Conservation (phyloP, 2,888 invertebrate species). For the Pharmacophagus antenor region DNA sequence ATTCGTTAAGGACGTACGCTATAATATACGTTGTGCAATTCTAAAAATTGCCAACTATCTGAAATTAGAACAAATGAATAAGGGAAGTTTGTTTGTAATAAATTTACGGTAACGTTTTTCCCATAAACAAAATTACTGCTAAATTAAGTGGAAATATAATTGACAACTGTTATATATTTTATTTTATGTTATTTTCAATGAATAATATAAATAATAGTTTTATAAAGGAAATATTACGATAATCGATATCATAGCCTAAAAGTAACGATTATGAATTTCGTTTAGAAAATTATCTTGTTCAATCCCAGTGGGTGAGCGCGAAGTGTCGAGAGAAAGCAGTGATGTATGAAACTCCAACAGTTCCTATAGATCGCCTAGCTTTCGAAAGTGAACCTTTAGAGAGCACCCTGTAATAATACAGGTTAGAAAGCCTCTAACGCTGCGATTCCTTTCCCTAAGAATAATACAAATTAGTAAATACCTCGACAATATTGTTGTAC, state of each 20-base stretch:
- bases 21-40: background rate
- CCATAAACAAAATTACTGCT: too few species aligned
- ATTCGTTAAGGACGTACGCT: background rate
- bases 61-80: background rate
- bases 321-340: conserved; percentile 32
- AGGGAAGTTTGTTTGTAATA: too few species aligned
- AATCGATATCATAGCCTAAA: too few species aligned
- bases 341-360: conserved; percentile 4
- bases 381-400: conserved; percentile 28
- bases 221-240: too few species aligned
- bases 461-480: background rate
- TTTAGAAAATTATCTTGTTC: background rate
- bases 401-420: conserved; percentile 8
- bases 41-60: background rate
- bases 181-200: too few species aligned
- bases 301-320: conserved; percentile 32
- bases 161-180: too few species aligned
- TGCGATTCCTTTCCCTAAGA: conserved; percentile 1
- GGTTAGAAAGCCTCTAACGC: conserved; percentile 21
- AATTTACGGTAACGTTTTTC: too few species aligned
- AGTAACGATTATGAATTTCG: too few species aligned
- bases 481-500: background rate
- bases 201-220: too few species aligned
- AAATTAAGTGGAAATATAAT: too few species aligned
- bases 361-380: conserved; percentile 9